A percentile compares a stretch with the other conserved stretches of the same genome.
phyloP scores from a whole-genome alignment of 2,888 invertebrate species.

The Drosophila fulvimacula region DNA sequence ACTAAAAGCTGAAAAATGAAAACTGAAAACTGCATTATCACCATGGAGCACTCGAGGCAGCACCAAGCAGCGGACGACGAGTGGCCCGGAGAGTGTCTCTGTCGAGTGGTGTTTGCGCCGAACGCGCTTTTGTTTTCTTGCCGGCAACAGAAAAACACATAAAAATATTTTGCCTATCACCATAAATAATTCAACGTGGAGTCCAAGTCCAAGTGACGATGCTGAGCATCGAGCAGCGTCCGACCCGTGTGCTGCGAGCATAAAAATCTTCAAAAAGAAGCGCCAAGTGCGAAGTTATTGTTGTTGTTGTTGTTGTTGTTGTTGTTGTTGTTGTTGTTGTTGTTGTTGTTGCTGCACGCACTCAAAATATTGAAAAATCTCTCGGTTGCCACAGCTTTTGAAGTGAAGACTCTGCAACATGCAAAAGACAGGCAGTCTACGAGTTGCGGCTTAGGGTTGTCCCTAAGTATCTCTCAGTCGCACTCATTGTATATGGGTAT shows the following conservation, averaged over 20 bases:
- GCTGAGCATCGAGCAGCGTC: constrained; percentile 29
- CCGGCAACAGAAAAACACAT: constrained; percentile 67
- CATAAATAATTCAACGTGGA: constrained; percentile 78
- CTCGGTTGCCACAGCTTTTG: constrained; percentile 48
- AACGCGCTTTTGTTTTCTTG: constrained; percentile 70
- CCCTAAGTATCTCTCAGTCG: constrained; percentile 56
- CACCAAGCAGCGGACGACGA: constrained; percentile 42
- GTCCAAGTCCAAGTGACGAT: constrained; percentile 32
- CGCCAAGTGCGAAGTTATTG: constrained; percentile 74
- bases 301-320: constrained; percentile 40
- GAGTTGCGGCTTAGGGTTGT: constrained; percentile 58
- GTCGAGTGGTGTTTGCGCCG: constrained; percentile 66
- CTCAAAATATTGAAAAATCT: constrained; percentile 66
- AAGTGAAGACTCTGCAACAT: constrained; percentile 51
- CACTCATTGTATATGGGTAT: constrained; percentile 19
- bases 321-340: constrained; percentile 34
- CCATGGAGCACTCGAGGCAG: constrained; percentile 62
- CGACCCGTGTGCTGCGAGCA: constrained; percentile 31
- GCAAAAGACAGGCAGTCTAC: constrained; percentile 77
- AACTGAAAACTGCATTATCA: constrained; percentile 73
- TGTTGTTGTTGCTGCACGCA: constrained; percentile 61
- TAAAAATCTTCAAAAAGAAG: constrained; percentile 80
- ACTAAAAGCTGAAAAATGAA: constrained; percentile 7
- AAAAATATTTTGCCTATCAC: constrained; percentile 80
- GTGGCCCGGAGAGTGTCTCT: constrained; percentile 71